A percentile compares a stretch with the other conserved stretches of the same genome.
These are phyloP conservation scores for Lagopus leucura DNA, from an alignment of 2,113 vertebrate genomes.

Conservation along the genomic window DNA sequence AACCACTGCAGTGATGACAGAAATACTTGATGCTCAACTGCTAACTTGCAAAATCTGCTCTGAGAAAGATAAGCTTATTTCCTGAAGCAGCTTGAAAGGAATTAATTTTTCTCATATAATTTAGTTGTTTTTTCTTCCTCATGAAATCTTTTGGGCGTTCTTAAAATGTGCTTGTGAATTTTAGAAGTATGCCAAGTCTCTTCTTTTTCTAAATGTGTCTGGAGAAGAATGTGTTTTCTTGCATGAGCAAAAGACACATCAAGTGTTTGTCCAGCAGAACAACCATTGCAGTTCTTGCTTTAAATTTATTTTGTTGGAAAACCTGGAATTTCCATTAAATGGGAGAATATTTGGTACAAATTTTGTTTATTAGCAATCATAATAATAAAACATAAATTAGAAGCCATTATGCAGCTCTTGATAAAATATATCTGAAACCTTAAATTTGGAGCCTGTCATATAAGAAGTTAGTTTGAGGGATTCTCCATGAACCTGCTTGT, in stretches of 20 bases:
- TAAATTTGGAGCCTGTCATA: background rate
- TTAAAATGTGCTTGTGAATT: background rate
- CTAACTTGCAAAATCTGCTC: background rate
- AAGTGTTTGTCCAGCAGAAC: background rate
- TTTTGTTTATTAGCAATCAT: background rate
- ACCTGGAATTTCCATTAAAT: background rate
- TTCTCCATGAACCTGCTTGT: background rate
- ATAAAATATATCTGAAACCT: background rate
- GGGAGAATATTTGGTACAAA: background rate
- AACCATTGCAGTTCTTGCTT: background rate
- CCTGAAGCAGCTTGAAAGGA: background rate
- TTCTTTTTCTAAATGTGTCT: background rate
- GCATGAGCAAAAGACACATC: background rate
- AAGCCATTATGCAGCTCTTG: background rate
- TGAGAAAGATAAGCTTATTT: constrained; percentile 26
- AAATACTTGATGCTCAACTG: background rate
- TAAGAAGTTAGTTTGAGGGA: background rate
- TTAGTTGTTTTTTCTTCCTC: background rate
- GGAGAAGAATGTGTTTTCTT: background rate
- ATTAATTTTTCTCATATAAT: background rate
- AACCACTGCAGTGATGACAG: background rate
- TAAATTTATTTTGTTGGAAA: background rate
- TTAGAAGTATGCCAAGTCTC: background rate
- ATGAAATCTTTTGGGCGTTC: background rate
- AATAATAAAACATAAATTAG: background rate